Conservation (phyloP, 2,797 vertebrate species). For the Gephyroberyx darwinii region DNA sequence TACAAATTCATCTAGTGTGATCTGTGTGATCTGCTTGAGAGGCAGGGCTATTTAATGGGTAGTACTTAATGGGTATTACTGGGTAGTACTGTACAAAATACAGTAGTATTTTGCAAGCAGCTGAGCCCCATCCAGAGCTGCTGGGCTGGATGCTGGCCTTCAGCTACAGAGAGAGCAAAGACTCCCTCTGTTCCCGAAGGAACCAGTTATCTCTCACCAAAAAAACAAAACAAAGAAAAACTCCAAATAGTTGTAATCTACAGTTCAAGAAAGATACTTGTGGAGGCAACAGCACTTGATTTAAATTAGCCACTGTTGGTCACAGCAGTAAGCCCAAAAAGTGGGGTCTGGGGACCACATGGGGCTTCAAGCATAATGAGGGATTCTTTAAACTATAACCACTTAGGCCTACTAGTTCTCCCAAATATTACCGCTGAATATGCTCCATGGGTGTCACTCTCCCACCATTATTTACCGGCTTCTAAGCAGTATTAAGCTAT, state of each 20-base stretch:
- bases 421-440: no score
- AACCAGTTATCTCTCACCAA: background rate
- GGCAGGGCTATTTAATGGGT: slow-evolving; percentile 2
- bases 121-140: slow-evolving; percentile 19
- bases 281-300: background rate
- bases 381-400: no score
- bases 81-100: no score
- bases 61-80: no score
- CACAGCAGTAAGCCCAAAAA: background rate
- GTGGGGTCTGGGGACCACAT: background rate
- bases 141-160: slow-evolving; percentile 18
- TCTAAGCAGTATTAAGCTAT: no score
- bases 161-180: slow-evolving; percentile 54
- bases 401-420: no score
- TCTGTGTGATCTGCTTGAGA: background rate
- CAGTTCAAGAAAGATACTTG: slow-evolving; percentile 6
- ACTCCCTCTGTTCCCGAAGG: slow-evolving; percentile 39
- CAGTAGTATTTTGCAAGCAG: slow-evolving; percentile 25
- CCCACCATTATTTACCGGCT: no score
- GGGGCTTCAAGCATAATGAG: no score
- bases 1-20: background rate
- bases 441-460: no score
- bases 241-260: slow-evolving; percentile 6
- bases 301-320: background rate
- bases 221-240: background rate